These are phyloP conservation scores for Coenobita brevimanus DNA, from an alignment of 1,140 invertebrate genomes.

Conservation along the genomic window DNA sequence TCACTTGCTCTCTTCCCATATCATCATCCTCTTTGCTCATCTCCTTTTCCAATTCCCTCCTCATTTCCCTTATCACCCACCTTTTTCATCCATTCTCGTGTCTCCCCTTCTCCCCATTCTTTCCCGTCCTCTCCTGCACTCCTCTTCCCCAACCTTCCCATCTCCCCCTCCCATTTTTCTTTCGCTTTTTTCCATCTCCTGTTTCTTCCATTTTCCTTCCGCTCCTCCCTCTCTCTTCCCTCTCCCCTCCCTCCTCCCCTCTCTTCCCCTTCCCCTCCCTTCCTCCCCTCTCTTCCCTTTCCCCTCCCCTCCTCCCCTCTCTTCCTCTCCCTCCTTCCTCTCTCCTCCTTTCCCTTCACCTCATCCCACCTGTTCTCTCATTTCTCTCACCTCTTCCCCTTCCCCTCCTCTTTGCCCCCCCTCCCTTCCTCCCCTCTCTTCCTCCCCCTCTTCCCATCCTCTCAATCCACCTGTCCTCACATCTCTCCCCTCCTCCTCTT, in stretches of 20 bases:
- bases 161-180: not conserved
- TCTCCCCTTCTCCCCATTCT: too few relatives aligned
- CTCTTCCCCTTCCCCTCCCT: not conserved
- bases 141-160: too few relatives aligned
- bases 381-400: slow-evolving; percentile 8
- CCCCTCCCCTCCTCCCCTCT: not conserved
- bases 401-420: not conserved
- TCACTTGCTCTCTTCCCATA: too few relatives aligned
- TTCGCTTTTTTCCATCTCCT: not conserved
- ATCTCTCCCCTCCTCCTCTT: too few relatives aligned
- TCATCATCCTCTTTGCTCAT: too few relatives aligned
- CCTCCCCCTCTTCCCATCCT: not conserved
- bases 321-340: slow-evolving; percentile 3
- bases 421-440: not conserved
- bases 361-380: not conserved
- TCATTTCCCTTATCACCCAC: too few relatives aligned
- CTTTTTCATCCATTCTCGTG: too few relatives aligned
- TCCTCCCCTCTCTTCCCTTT: too few relatives aligned
- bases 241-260: not conserved
- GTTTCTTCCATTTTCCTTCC: not conserved
- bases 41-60: too few relatives aligned
- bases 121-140: too few relatives aligned
- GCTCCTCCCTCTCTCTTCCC: too few relatives aligned
- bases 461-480: too few relatives aligned
- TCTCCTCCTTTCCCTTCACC: not conserved